phyloP scores from a whole-genome alignment of 2,797 vertebrate species.

The Cuniculus paca region DNA sequence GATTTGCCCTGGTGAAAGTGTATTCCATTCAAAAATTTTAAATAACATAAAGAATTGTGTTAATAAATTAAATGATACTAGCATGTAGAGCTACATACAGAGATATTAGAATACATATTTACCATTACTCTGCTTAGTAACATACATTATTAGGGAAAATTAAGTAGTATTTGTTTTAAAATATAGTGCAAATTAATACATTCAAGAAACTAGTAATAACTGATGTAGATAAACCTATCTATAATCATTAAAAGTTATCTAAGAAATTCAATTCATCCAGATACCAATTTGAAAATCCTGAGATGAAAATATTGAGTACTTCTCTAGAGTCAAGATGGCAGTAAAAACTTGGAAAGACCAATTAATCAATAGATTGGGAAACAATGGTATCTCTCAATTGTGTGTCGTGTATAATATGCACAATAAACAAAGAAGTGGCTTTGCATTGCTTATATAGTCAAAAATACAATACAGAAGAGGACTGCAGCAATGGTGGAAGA shows the following conservation, averaged over 20 bases:
- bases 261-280: neutral
- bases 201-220: neutral
- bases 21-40: conserved; percentile 78
- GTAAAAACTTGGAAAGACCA: neutral
- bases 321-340: neutral
- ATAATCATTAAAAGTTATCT: neutral
- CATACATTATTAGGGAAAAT: conserved; percentile 68
- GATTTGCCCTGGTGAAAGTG: conserved; percentile 77
- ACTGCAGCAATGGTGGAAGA: neutral
- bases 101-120: neutral
- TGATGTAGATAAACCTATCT: neutral
- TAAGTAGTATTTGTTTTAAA: neutral
- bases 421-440: neutral
- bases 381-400: neutral
- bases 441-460: neutral
- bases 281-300: neutral
- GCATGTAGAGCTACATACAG: conserved; percentile 37
- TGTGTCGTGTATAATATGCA: neutral
- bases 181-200: conserved; percentile 3
- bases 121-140: conserved; percentile 23
- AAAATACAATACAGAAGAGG: neutral
- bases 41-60: conserved; percentile 59
- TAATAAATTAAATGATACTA: conserved; percentile 69
- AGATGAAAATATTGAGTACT: neutral
- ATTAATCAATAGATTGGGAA: neutral